Base-by-base conservation (phyloP, 2,888 invertebrate species). In the Melinaea menophilus region DNA sequence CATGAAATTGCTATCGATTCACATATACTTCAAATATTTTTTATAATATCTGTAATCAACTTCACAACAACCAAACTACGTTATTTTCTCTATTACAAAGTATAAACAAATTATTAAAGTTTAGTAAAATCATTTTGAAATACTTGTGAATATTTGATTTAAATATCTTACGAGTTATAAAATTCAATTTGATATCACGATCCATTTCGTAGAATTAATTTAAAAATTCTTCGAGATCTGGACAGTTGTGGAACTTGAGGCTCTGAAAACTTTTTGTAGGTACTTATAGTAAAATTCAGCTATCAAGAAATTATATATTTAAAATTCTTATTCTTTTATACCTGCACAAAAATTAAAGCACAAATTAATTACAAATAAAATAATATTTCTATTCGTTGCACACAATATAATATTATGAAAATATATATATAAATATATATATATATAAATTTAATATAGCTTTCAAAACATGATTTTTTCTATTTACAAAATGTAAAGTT, bases 211-310 rank as follows among this genome's bases (percentile, higher is more conserved):
- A 22, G 22, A 22, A 22, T 81, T 81, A 82, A 85, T 77, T 86
- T 85, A 85, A 88, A 86, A 88, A 88, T 88, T 88, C 87, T 82
- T 80, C 75, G 80, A 80, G 82, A 83, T 58, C 59, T 84, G 82
- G 78, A 81, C 86, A 85, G 85, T 88, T 88, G 87, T 88, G 80
- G 86, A 88, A 86, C 81, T 86, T 81, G 73, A 60, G 71, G 80
- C 79, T 82, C 80, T 78, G 79, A 73, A 79, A 88, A 88, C 84
- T 88, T 87, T 85, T 22, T 22, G 22, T 1, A 22, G 22, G 22
- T 22, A 22, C n/a, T n/a, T n/a, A n/a, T n/a, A n/a, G n/a, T n/a
- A n/a, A n/a, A n/a, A n/a, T n/a, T n/a, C n/a, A n/a, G 7, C 5
- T 37, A 37, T 5, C 1, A 41, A 9, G 9, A 41, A 41, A 41